Evolutionary conservation across 2,888 invertebrate species (phyloP), one percentile per base, ranked within the genome.

Genomic region (Hanleya hanleyi): DNA sequence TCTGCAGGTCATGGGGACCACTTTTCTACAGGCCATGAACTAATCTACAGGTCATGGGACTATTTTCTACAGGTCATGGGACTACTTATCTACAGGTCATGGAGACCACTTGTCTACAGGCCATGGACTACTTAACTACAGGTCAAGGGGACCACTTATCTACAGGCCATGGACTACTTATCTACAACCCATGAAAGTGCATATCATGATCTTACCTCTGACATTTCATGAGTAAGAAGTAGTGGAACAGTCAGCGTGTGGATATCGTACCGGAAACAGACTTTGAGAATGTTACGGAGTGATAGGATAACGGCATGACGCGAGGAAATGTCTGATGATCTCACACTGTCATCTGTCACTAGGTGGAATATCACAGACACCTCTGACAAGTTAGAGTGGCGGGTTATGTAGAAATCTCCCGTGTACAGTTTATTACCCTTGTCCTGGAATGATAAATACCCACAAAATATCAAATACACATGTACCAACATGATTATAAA

Each of bases 281-380:
- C 95, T 92, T 97, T 97, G 82, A 99, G 92, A 77, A 99, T 95
- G 91, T 97, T 98, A 75, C 99, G 93, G 75, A 99, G 92, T 0
- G 98, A 99, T 74, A 98, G 93, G 82, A 99, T 96, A 32, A 96
- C 96, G 2, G 97, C 96, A 93, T 99, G 98, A 1, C 99, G 94
- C 0, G 97, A 99, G 84, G 97, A 96, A 69, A 99, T 97, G 88
- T 99, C 98, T 73, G 94, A 94, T 70, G 87, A 79, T 38, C 86
- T 84, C 1, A 91, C 81, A 22, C 87, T 86, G 85, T 97, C 97
- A 89, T 98, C 98, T 0, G 95, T 94, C 7, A 98, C 95, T 87
- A 99, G 94, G 88, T 99, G 99, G 92, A 98, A 99, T 65, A 98
- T 95, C 1, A 97, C 95, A 92, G 99, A 98, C 62, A 96, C 95